phyloP scores from a whole-genome alignment of 2,888 invertebrate genomes.

The Parelbella ahira region DNA sequence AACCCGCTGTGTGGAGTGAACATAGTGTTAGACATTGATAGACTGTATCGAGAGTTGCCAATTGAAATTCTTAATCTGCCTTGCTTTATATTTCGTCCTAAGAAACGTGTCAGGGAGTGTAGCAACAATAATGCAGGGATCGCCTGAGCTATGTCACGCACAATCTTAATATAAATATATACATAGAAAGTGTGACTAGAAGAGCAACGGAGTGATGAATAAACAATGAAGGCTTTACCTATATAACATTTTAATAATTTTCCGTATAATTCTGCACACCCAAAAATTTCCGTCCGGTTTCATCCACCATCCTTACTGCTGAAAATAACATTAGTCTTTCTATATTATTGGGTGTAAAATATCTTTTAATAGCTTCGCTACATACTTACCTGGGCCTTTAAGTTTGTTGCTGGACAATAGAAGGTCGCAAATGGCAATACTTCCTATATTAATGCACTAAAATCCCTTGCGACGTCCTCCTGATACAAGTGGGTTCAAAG shows the following conservation, averaged over 20 bases:
- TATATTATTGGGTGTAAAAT: conserved; percentile 20
- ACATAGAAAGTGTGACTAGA: conserved; percentile 10
- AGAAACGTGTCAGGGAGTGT: conserved; percentile 13
- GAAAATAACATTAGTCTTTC: conserved; percentile 14
- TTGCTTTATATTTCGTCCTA: conserved; percentile 21
- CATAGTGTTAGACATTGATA: conserved; percentile 17
- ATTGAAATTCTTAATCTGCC: conserved; percentile 19
- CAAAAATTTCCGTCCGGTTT: conserved; percentile 25
- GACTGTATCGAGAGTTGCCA: conserved; percentile 25
- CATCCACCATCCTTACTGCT: conserved; percentile 19
- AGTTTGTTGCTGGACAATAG: conserved; percentile 1
- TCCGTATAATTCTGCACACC: conserved; percentile 13
- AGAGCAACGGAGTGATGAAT: conserved; percentile 4
- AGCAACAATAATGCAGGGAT: conserved; percentile 21
- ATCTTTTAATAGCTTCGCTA: conserved; percentile 9
- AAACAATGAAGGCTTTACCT: conserved; percentile 3
- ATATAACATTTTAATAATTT: conserved; percentile 4
- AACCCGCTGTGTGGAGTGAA: conserved; percentile 24
- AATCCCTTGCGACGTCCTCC: conserved; percentile 9
- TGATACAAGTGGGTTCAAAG: conserved; percentile 23
- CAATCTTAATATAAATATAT: conserved; percentile 23
- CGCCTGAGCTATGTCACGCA: conserved; percentile 27
- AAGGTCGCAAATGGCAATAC: conserved; percentile 3
- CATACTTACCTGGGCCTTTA: conserved; percentile 1
- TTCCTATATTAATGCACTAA: conserved; percentile 10